Evolutionary conservation across 2,888 invertebrate genomes (phyloP), one percentile per base, ranked within the genome.

Genomic region (Junonia oenone): DNA sequence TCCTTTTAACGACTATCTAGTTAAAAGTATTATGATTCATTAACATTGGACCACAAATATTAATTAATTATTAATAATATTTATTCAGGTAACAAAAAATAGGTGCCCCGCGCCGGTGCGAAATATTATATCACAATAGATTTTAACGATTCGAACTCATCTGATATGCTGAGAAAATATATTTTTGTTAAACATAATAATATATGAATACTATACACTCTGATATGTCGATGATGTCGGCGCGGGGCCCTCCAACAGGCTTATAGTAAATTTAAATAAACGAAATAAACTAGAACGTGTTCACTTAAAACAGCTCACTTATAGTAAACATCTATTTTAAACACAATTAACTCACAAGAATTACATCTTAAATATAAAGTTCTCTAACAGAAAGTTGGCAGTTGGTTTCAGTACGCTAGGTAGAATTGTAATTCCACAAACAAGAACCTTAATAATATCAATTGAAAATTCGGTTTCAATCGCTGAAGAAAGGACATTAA

Each of bases 41-140:
- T 81, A 89, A 88, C 84, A 90, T 91, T 91, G 90, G 90, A 90
- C 90, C 90, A 87, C 90, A 83, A 77, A 86, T 89, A 75, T 84
- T 89, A 87, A 85, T 85, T 85, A 83, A 83, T 86, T 83, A 86
- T 81, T 78, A 78, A 81, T 85, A 85, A 81, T 87, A 87, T 84
- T 81, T 83, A 89, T 83, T 91, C 90, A 91, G 90, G 90, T 90
- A 91, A 91, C 90, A 89, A 89, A 89, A 86, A 87, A 76, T 78
- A 76, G 84, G 76, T 72, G 68, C 71, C 82, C 71, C 83, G 80
- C 81, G 76, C 73, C 63, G 67, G 63, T 52, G 40, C 22, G 54
- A 52, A 54, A 58, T 58, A 55, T 47, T 55, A 61, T 65, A 63
- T 63, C 61, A 63, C 65, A 61, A 52, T 51, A 45, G 19, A 40